Percentiles rank a stretch among this genome's conserved stretches.
Conservation (phyloP, 2,797 vertebrate species). For the Danio choprae region DNA sequence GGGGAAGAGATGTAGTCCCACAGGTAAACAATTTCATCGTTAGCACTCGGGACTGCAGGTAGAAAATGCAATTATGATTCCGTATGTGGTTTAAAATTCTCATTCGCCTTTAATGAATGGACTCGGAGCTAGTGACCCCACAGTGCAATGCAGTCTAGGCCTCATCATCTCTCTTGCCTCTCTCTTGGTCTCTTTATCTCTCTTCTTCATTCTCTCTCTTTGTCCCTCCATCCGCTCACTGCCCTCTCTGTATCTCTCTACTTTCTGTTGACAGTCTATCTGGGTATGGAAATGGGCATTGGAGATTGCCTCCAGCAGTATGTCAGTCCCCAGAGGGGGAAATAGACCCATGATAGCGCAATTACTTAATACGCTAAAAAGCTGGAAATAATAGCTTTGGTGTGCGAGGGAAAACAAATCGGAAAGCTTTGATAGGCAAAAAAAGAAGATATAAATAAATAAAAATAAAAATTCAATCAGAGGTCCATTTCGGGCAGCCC, state of each 20-base stretch:
- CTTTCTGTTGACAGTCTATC: slow-evolving; percentile 70
- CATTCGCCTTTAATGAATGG: slow-evolving; percentile 68
- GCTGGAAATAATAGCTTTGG: slow-evolving; percentile 71
- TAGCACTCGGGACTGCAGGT: slow-evolving; percentile 68
- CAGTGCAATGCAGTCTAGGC: slow-evolving; percentile 65
- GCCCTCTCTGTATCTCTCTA: slow-evolving; percentile 62
- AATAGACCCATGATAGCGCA: slow-evolving; percentile 73
- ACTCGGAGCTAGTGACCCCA: slow-evolving; percentile 72
- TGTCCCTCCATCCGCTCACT: slow-evolving; percentile 58
- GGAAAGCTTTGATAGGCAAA: slow-evolving; percentile 39
- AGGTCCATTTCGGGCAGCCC: slow-evolving; percentile 40
- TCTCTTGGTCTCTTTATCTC: slow-evolving; percentile 63
- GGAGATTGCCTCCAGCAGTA: slow-evolving; percentile 74
- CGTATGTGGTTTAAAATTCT: slow-evolving; percentile 67
- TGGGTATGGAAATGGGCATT: slow-evolving; percentile 74
- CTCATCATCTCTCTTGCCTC: slow-evolving; percentile 55
- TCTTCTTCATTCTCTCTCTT: slow-evolving; percentile 57
- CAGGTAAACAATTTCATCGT: slow-evolving; percentile 64
- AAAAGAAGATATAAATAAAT: slow-evolving; percentile 3
- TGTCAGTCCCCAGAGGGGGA: slow-evolving; percentile 71
- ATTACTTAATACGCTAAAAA: slow-evolving; percentile 77
- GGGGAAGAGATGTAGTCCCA: slow-evolving; percentile 23
- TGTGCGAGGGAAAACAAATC: slow-evolving; percentile 54
- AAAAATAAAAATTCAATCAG: slow-evolving; percentile 64
- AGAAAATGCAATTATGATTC: slow-evolving; percentile 74